A percentile compares a stretch with the other conserved stretches of the same genome.
These are phyloP conservation scores for Gari tellinella DNA, from an alignment of 2,888 invertebrate genomes.

Conservation along the genomic window DNA sequence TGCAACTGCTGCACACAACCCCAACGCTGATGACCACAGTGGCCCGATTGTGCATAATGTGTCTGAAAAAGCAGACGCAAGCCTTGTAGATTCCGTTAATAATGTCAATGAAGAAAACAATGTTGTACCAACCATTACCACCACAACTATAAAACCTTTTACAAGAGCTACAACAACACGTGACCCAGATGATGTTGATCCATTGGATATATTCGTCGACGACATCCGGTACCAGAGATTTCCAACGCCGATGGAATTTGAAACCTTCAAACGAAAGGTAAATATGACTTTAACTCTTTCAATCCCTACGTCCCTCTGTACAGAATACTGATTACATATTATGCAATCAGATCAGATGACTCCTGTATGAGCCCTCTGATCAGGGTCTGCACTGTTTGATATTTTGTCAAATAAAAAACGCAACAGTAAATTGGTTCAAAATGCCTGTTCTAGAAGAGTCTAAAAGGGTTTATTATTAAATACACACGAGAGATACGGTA, in stretches of 20 bases:
- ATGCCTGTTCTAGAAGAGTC: no score
- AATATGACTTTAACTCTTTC: neutral
- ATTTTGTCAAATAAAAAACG: no score
- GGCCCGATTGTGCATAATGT: neutral
- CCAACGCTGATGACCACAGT: neutral
- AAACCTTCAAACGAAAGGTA: constrained; percentile 42
- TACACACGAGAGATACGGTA: no score
- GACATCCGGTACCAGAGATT: constrained; percentile 53
- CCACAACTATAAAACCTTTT: neutral
- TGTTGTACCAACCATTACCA: neutral
- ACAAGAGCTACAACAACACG: neutral
- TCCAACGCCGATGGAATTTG: constrained; percentile 46
- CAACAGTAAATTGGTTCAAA: no score
- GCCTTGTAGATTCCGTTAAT: neutral
- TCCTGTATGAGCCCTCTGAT: no score
- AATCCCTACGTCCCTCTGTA: no score
- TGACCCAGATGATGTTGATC: constrained; percentile 42
- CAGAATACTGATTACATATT: no score
- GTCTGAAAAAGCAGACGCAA: neutral
- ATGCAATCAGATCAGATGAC: no score
- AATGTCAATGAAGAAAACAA: neutral
- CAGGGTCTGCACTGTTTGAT: no score
- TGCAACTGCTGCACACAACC: neutral
- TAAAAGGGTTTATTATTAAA: no score
- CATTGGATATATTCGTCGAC: constrained; percentile 45